phyloP scores from a whole-genome alignment of 2,113 vertebrate species.

The Solenodon paradoxus region DNA sequence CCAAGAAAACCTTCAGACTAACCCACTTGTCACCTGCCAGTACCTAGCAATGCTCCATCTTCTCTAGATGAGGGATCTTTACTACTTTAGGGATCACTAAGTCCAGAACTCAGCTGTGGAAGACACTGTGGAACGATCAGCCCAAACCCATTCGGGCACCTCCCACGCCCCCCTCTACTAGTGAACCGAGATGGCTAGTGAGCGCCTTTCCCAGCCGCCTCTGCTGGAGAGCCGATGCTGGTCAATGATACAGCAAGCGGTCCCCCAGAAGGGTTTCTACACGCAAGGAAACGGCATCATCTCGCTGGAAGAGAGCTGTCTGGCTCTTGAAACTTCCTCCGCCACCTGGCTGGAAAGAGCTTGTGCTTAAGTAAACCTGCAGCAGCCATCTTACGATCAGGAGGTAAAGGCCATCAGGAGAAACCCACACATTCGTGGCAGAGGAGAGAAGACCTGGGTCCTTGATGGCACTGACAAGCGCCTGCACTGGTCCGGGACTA shows the following conservation, averaged over 20 bases:
- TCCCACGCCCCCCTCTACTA: background rate
- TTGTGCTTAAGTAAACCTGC: background rate
- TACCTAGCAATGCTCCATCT: background rate
- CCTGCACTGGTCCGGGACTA: no score
- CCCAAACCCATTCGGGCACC: background rate
- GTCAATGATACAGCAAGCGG: background rate
- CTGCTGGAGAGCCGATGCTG: background rate
- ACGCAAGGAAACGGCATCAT: background rate
- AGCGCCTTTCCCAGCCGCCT: background rate
- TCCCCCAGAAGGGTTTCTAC: background rate
- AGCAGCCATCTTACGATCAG: background rate
- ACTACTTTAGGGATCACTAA: background rate
- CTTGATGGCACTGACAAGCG: background rate
- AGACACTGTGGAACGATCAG: background rate
- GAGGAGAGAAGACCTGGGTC: background rate
- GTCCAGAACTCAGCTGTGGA: background rate
- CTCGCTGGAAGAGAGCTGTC: background rate
- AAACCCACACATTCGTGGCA: background rate
- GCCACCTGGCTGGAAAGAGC: background rate
- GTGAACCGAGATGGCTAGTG: background rate
- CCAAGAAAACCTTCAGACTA: background rate
- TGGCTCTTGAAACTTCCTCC: background rate
- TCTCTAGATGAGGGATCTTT: conserved; percentile 1
- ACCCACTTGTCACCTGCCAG: background rate
- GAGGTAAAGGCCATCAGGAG: background rate